phyloP scores from a whole-genome alignment of 2,113 vertebrate species.

The Apus apus region DNA sequence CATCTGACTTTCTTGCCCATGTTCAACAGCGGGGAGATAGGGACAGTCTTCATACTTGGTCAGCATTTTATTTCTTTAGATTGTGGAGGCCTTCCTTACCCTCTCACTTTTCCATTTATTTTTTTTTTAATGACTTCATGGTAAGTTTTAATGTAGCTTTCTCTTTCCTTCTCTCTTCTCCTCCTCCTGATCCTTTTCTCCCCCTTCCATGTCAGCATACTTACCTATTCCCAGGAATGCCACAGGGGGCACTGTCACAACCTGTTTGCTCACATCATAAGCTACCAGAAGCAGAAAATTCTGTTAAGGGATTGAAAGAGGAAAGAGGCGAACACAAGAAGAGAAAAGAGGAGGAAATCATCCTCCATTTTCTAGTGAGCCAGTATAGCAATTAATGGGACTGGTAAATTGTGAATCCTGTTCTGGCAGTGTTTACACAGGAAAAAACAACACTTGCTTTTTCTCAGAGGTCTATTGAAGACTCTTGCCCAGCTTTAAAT shows the following conservation, averaged over 20 bases:
- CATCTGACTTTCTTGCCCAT: background rate
- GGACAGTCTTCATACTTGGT: background rate
- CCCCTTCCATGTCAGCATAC: background rate
- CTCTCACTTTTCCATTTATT: background rate
- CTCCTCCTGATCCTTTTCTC: background rate
- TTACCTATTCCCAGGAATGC: background rate
- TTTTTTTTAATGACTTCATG: background rate
- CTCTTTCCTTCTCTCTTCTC: background rate
- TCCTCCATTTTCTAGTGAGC: background rate
- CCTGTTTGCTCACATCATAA: background rate
- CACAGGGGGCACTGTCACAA: background rate
- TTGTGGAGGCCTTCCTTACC: background rate
- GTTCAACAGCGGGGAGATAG: background rate
- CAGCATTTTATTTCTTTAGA: background rate
- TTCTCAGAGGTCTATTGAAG: background rate
- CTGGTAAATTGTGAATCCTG: background rate
- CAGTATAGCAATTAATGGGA: background rate
- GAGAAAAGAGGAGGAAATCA: background rate
- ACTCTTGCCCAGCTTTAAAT: background rate
- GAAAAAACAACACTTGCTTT: background rate
- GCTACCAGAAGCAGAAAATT: background rate
- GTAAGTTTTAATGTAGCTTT: background rate
- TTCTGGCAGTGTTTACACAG: background rate
- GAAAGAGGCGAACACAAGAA: background rate
- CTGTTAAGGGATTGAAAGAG: background rate